phyloP scores from a whole-genome alignment of 2,888 invertebrate genomes.

The Halocaridina rubra region DNA sequence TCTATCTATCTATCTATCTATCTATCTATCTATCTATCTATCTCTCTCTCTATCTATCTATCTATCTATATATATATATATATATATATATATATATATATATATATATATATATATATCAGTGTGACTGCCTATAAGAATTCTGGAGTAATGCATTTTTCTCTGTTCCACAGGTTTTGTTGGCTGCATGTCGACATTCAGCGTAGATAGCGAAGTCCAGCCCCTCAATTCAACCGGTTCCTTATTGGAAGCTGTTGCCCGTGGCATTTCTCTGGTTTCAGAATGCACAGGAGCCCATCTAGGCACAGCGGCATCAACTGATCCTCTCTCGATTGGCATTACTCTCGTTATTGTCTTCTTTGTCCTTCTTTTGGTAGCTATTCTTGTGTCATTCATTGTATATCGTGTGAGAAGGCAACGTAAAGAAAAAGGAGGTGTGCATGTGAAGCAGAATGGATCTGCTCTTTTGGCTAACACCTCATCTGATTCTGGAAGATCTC shows the following conservation, averaged over 20 bases:
- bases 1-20: no score
- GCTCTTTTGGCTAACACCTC: constrained; percentile 65
- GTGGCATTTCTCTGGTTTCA: constrained; percentile 76
- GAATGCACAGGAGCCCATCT: constrained; percentile 83
- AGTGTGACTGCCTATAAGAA: no score
- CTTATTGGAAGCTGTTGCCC: constrained; percentile 66
- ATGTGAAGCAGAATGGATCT: constrained; percentile 62
- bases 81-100: no score
- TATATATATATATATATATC: no score
- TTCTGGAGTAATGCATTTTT: no score
- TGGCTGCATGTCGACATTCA: constrained; percentile 91
- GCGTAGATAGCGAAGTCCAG: constrained; percentile 88
- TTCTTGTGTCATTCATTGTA: constrained; percentile 90
- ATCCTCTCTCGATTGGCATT: constrained; percentile 91
- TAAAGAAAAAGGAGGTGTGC: constrained; percentile 81
- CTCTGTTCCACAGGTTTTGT: constrained; percentile 75
- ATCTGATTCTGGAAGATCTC: constrained; percentile 66
- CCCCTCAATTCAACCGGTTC: constrained; percentile 87
- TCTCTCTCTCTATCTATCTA: no score
- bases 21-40: no score
- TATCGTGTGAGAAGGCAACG: constrained; percentile 88
- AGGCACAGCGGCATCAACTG: constrained; percentile 82
- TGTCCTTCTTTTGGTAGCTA: constrained; percentile 87
- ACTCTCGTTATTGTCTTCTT: constrained; percentile 95
- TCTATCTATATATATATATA: no score